Evolutionary conservation across 2,888 invertebrate species (phyloP), one percentile per base, ranked within the genome.

Genomic region (Cryptosula pallasiana): DNA sequence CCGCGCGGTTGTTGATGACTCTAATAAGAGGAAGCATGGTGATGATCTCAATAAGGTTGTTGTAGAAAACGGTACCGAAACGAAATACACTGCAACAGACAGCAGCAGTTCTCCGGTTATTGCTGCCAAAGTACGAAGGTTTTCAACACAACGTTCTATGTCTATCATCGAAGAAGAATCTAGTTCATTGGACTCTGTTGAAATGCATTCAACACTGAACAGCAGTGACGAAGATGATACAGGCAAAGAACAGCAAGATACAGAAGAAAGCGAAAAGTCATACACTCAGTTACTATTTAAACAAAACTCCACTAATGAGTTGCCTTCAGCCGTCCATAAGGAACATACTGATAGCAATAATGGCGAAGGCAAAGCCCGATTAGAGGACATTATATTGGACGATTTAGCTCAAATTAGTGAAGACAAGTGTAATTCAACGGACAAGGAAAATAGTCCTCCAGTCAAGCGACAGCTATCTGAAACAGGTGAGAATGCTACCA

Each of bases 391-490:
- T 23, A 57, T 57, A 57, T 5, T 25, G 3, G n/a, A 13, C n/a
- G 57, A 57, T 23, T 57, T 57, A 5, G 20, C n/a, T 16, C 3
- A 57, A 16, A 23, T 5, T 57, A 57, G 25, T 57, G 57, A 23
- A 5, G 25, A 25, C 25, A 5, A 5, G 13, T 5, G n/a, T 25
- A 57, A 9, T 13, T 5, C 25, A 5, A 57, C 57, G 5, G 57
- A 57, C 25, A 57, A 57, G 57, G 57, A 57, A 25, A 57, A 57
- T 57, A 57, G 25, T 25, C 57, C 57, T 57, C 57, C 57, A 45
- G 45, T 20, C 5, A 13, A 13, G 20, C 5, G 20, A 45, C 45
- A 45, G 45, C 45, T 45, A 13, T 20, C n/a, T n/a, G n/a, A n/a
- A n/a, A n/a, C n/a, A n/a, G n/a, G n/a, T n/a, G n/a, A n/a, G n/a